A percentile compares a stretch with the other conserved stretches of the same genome.
phyloP scores from a whole-genome alignment of 2,113 vertebrate genomes.

The Melanostigma gelatinosum region DNA sequence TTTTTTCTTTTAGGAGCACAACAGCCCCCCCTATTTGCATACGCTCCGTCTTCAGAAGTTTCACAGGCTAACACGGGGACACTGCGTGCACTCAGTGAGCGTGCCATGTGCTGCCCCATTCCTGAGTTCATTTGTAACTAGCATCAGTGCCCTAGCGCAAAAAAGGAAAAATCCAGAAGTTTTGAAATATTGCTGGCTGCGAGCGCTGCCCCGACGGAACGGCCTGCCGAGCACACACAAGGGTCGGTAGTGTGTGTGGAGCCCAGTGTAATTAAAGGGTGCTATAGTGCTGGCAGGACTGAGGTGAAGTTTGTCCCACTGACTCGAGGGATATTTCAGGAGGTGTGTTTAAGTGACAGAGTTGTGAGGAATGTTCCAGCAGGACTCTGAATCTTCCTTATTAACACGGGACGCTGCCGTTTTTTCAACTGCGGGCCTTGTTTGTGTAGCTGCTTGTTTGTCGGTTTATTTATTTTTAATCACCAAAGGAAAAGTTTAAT shows the following conservation, averaged over 20 bases:
- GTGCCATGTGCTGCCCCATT: slow-evolving; percentile 67
- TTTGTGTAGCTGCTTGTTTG: slow-evolving; percentile 68
- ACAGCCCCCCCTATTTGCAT: slow-evolving; percentile 43
- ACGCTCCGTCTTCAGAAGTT: slow-evolving; percentile 35
- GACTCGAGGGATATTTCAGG: slow-evolving; percentile 82
- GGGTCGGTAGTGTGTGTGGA: slow-evolving; percentile 80
- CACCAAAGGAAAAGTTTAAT: slow-evolving; percentile 28
- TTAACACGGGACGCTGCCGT: slow-evolving; percentile 72
- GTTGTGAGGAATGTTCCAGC: slow-evolving; percentile 85
- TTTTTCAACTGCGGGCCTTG: slow-evolving; percentile 60
- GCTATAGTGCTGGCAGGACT: slow-evolving; percentile 82
- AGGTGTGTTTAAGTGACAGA: slow-evolving; percentile 81
- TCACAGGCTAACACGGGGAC: slow-evolving; percentile 46
- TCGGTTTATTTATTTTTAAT: slow-evolving; percentile 65
- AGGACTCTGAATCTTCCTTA: slow-evolving; percentile 79
- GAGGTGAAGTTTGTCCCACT: slow-evolving; percentile 85
- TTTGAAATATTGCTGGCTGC: slow-evolving; percentile 83
- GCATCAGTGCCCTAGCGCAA: slow-evolving; percentile 61
- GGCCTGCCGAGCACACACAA: slow-evolving; percentile 76
- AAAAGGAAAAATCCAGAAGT: slow-evolving; percentile 78
- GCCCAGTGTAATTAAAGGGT: slow-evolving; percentile 83
- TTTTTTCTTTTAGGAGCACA: slow-evolving; percentile 16
- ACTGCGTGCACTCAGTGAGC: slow-evolving; percentile 55
- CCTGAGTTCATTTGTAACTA: slow-evolving; percentile 75
- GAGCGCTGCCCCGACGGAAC: slow-evolving; percentile 72